Conservation (phyloP, 2,888 invertebrate genomes). For the Rosalia funebris region DNA sequence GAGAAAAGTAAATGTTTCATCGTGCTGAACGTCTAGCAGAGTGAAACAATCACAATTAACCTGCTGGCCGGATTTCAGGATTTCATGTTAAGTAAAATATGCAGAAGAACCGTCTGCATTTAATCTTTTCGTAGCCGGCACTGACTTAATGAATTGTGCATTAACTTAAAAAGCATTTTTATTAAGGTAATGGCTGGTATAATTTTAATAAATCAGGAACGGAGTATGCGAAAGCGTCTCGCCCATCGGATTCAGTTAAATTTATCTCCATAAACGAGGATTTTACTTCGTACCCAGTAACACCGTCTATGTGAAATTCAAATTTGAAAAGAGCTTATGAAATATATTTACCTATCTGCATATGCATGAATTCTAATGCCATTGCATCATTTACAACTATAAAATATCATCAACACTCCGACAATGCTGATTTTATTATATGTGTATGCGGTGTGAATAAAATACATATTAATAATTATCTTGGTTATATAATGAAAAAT, state of each 20-base stretch:
- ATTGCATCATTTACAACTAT: no score
- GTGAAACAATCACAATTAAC: slow-evolving; percentile 2
- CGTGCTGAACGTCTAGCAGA: neutral
- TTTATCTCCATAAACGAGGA: neutral
- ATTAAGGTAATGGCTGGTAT: slow-evolving; percentile 7
- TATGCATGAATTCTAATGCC: no score
- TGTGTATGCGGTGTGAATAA: no score
- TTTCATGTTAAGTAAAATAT: slow-evolving; percentile 39
- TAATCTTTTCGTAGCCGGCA: slow-evolving; percentile 32
- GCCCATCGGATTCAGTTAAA: neutral
- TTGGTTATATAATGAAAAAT: no score
- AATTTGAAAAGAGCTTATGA: neutral
- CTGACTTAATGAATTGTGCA: slow-evolving; percentile 15
- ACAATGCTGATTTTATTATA: no score
- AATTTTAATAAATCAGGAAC: neutral
- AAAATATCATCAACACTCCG: no score
- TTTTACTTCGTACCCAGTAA: neutral
- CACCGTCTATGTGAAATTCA: neutral
- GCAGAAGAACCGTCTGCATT: slow-evolving; percentile 39
- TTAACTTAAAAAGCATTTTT: slow-evolving; percentile 6
- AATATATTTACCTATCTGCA: neutral
- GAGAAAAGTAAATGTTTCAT: slow-evolving; percentile 7
- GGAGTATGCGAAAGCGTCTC: neutral
- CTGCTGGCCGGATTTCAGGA: slow-evolving; percentile 6
- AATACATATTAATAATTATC: no score